phyloP scores from a whole-genome alignment of 1,140 invertebrate genomes.

The Pseudachorutes palmiensis region DNA sequence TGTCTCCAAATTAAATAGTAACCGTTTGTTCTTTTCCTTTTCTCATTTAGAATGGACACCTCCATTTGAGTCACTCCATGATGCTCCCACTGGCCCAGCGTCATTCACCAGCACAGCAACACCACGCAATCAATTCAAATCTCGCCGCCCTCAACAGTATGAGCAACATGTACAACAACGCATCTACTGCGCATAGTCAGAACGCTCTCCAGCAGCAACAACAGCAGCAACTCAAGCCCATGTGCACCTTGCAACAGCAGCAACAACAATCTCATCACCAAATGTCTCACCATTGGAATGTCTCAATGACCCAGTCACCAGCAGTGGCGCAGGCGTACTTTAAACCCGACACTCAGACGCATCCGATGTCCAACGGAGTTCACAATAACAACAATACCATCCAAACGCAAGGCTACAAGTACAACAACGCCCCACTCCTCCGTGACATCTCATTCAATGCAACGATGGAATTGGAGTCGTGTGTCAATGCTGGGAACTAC shows the following conservation, averaged over 20 bases:
- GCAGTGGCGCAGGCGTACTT: conserved; percentile 37
- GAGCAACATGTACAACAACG: conserved; percentile 14
- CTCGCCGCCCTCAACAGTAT: conserved; percentile 23
- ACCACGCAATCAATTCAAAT: conserved; percentile 25
- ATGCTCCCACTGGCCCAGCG: conserved; percentile 23
- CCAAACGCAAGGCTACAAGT: conserved; percentile 38
- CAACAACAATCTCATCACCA: conserved; percentile 19
- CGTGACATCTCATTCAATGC: conserved; percentile 50
- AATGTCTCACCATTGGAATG: conserved; percentile 20
- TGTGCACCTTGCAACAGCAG: conserved; percentile 23
- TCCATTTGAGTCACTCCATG: conserved; percentile 17
- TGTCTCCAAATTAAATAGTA: too few species aligned
- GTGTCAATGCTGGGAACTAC: conserved; percentile 55
- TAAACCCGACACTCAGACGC: conserved; percentile 18
- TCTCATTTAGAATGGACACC: conserved; percentile 20
- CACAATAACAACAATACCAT: neutral
- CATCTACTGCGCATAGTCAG: neutral
- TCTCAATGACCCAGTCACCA: conserved; percentile 23
- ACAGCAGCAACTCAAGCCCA: conserved; percentile 26
- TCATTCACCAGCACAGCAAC: conserved; percentile 12
- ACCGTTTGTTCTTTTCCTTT: neutral
- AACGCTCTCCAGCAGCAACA: conserved; percentile 6
- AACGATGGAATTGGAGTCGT: conserved; percentile 53
- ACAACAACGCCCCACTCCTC: conserved; percentile 45
- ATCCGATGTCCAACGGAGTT: neutral